A percentile compares a stretch with the other conserved stretches of the same genome.
Conservation (phyloP, 2,888 invertebrate species). For the Athalia rosae region DNA sequence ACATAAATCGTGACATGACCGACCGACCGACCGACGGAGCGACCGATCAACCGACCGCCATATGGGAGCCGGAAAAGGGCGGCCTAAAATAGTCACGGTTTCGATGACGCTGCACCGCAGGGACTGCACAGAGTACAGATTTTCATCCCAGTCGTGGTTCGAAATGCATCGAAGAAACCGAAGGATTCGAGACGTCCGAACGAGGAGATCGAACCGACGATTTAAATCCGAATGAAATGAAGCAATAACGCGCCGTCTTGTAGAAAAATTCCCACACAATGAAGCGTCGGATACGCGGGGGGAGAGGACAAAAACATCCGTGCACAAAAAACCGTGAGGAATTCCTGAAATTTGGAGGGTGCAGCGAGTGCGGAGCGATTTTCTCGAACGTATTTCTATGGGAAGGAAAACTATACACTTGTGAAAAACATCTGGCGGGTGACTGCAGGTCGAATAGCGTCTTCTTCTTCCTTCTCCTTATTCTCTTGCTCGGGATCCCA, state of each 20-base stretch:
- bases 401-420: not conserved
- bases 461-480: too few relatives aligned
- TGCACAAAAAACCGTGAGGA: not conserved
- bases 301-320: too few relatives aligned
- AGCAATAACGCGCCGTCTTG: too few relatives aligned
- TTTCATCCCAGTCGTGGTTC: slow-evolving; percentile 23
- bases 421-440: slow-evolving; percentile 35
- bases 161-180: not conserved
- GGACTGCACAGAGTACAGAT: slow-evolving; percentile 4
- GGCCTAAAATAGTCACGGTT: slow-evolving; percentile 41
- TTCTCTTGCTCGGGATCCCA: too few relatives aligned
- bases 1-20: slow-evolving; percentile 40
- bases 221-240: too few relatives aligned
- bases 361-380: not conserved
- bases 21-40: too few relatives aligned
- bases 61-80: slow-evolving; percentile 39
- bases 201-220: too few relatives aligned
- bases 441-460: slow-evolving; percentile 18
- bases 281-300: not conserved
- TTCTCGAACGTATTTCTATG: slow-evolving; percentile 18
- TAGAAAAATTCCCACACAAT: too few relatives aligned
- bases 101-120: not conserved
- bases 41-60: not conserved
- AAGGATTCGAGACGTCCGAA: too few relatives aligned
- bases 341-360: slow-evolving; percentile 11